Base-by-base conservation (phyloP, 2,888 invertebrate genomes). In the Campoplex capitator region DNA sequence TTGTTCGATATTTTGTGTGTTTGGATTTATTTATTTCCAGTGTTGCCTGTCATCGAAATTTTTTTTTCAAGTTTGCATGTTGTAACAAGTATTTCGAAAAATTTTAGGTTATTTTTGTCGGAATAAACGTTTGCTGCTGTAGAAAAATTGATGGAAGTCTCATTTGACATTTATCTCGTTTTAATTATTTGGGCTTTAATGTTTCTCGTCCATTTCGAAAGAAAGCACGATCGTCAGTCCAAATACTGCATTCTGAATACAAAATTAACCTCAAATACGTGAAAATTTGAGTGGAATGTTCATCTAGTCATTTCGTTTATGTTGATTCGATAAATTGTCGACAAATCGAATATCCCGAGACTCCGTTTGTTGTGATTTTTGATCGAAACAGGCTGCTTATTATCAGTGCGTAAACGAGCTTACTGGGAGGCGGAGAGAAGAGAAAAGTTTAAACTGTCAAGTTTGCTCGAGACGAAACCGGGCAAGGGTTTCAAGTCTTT, bases 361-460 rank as follows among this genome's bases (percentile, higher is more conserved):
- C n/a, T 18, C 9, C 18, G 38, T 38, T 56, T n/a, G 13, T 62
- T 67, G 79, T 68, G 11, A 18, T 78, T 81, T 84, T 85, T 82
- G 32, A 42, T 42, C 58, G 58, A 78, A 88, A 86, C 92, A 94
- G 94, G 93, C 74, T 94, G 93, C 90, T 92, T 93, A 87, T 90
- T 94, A 86, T 92, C 92, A 81, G 90, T 92, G 83, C 91, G 92
- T n/a, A 91, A 91, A 90, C 92, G 92, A 90, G 89, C 90, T 54
- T 92, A 92, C 89, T 93, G 94, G 92, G 88, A 92, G 51, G 90
- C 90, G 8, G 93, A 94, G 68, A 92, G 91, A 74, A 92, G 92
- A 45, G 93, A 94, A 85, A 94, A 93, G 92, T 97, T 97, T 94
- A 97, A 96, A 92, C 94, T 97, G 51, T 96, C 97, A 0, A 96